Conservation (phyloP, 2,113 vertebrate species). For the Lichenostomus cassidix region DNA sequence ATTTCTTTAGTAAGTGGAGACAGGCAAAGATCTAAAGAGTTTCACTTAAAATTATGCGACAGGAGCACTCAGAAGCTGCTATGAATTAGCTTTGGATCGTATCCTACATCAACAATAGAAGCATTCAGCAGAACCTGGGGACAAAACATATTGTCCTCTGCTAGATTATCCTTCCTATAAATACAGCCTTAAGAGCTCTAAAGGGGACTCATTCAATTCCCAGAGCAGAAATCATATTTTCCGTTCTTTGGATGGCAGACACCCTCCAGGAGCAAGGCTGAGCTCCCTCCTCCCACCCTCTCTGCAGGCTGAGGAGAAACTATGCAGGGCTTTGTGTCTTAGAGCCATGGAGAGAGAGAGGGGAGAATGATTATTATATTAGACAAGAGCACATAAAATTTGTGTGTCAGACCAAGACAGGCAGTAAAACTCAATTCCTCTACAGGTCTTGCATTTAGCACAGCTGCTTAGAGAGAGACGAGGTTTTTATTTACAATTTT, state of each 20-base stretch:
- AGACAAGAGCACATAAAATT: not conserved
- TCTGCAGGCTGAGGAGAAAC: not conserved
- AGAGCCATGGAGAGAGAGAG: not conserved
- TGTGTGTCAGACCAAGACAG: not conserved
- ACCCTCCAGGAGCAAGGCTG: constrained; percentile 11
- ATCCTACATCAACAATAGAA: constrained; percentile 47
- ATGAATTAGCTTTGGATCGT: constrained; percentile 11
- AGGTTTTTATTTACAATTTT: not conserved
- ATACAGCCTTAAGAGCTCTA: constrained; percentile 31
- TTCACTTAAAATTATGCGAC: not conserved
- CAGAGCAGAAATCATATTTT: constrained; percentile 49
- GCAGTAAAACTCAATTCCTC: not conserved
- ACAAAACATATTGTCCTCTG: constrained; percentile 55
- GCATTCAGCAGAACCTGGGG: constrained; percentile 25
- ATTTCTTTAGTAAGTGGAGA: not conserved
- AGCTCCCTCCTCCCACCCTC: not conserved
- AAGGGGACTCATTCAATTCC: constrained; percentile 35
- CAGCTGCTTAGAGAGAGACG: not conserved
- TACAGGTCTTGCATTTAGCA: not conserved
- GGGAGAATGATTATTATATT: not conserved
- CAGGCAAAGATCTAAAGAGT: not conserved
- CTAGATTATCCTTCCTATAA: constrained; percentile 46
- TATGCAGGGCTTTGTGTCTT: not conserved
- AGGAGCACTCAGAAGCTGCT: not conserved
- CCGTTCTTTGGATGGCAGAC: constrained; percentile 41